A percentile compares a stretch with the other conserved stretches of the same genome.
Conservation (phyloP, 1,140 invertebrate species). For the Cephus cinctus region DNA sequence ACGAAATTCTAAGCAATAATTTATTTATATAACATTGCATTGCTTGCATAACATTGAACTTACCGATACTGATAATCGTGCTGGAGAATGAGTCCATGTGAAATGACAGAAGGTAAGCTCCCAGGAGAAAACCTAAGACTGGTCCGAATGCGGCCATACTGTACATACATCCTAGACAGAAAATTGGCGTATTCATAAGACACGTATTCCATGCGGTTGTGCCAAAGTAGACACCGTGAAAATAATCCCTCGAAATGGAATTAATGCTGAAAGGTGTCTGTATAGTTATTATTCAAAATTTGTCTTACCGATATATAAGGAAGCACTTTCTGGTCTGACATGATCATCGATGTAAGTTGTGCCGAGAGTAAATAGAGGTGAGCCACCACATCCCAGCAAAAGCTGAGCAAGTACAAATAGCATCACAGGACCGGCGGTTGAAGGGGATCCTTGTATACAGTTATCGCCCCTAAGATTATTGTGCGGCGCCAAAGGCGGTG, state of each 20-base stretch:
- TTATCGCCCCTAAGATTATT: conserved; percentile 77
- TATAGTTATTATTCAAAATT: too few relatives aligned
- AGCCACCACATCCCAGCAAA: conserved; percentile 86
- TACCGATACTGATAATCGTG: conserved; percentile 71
- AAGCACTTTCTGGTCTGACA: conserved; percentile 78
- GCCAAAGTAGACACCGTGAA: conserved; percentile 1
- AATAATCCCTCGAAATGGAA: neutral
- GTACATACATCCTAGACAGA: conserved; percentile 80
- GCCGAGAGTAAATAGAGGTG: conserved; percentile 83
- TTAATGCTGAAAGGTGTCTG: neutral
- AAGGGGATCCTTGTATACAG: conserved; percentile 78
- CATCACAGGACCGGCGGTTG: conserved; percentile 76
- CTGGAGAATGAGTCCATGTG: conserved; percentile 83
- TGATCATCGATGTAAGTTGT: conserved; percentile 90
- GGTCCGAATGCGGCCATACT: conserved; percentile 93
- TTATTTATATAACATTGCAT: too few relatives aligned
- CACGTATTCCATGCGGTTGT: too few relatives aligned
- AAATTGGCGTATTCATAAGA: too few relatives aligned
- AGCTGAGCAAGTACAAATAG: conserved; percentile 87
- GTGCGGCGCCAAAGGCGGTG: conserved; percentile 70
- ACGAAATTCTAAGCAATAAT: too few relatives aligned
- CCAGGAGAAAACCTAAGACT: conserved; percentile 85
- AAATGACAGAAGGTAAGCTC: conserved; percentile 86
- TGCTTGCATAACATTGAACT: too few relatives aligned
- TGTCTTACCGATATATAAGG: conserved; percentile 80